A percentile compares a stretch with the other conserved stretches of the same genome.
These are phyloP conservation scores for Myanophis thanlyinensis DNA, from an alignment of 2,113 vertebrate species.

Conservation along the genomic window DNA sequence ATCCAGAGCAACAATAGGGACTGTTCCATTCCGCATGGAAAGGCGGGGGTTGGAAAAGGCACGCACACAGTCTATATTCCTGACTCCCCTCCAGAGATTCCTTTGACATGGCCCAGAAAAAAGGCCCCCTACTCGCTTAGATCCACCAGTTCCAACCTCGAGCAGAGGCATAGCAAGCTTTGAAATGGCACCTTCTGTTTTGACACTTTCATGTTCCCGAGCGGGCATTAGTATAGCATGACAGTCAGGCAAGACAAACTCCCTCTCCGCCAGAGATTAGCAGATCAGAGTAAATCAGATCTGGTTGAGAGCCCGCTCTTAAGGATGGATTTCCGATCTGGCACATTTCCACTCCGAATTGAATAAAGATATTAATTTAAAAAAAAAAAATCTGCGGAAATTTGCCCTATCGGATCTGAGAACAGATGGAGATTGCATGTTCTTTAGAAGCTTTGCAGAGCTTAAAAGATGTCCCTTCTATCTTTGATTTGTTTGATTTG, in stretches of 20 bases:
- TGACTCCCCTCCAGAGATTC: background rate
- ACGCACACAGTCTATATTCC: background rate
- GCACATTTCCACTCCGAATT: background rate
- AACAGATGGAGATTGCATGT: background rate
- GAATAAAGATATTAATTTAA: background rate
- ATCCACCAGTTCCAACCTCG: background rate
- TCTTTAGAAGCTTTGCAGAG: background rate
- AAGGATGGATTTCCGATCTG: background rate
- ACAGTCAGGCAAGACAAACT: background rate
- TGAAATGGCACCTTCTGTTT: background rate
- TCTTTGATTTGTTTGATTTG: background rate
- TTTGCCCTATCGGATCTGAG: background rate
- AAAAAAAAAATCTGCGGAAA: background rate
- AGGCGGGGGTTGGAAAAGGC: background rate
- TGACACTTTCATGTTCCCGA: background rate
- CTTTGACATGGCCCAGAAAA: background rate
- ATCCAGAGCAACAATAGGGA: background rate
- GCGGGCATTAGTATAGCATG: background rate
- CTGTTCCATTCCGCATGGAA: background rate
- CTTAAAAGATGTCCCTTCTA: background rate
- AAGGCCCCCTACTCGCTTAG: background rate
- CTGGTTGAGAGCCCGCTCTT: background rate
- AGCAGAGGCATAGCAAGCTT: background rate
- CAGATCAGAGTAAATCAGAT: background rate
- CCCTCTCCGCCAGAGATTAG: background rate